Percentiles rank a stretch among this genome's conserved stretches.
Conservation (phyloP, 2,888 invertebrate genomes). For the Aplocera efformata region DNA sequence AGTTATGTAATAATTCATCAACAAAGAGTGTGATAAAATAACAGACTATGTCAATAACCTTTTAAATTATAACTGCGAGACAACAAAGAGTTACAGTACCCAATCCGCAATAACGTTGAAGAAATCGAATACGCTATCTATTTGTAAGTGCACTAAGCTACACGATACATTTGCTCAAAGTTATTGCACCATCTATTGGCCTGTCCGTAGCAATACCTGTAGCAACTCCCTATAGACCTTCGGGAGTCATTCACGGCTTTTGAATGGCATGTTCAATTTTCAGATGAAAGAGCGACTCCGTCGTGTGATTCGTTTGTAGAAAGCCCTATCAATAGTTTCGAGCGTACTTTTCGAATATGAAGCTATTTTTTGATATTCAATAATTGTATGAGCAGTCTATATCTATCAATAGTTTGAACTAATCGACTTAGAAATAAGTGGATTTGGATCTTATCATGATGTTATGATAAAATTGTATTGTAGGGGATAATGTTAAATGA, state of each 20-base stretch:
- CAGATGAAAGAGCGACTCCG: constrained; percentile 37
- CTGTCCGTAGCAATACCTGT: constrained; percentile 22
- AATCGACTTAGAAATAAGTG: too few species aligned
- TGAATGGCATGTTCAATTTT: constrained; percentile 46
- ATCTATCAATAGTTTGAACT: too few species aligned
- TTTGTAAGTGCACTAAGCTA: constrained; percentile 7
- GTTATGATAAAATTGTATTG: too few species aligned
- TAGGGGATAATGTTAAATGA: too few species aligned
- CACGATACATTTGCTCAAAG: constrained; percentile 16
- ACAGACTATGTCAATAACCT: too few species aligned
- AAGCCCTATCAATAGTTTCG: constrained; percentile 31
- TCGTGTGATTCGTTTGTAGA: constrained; percentile 34
- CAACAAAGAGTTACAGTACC: neutral
- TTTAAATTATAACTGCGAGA: too few species aligned
- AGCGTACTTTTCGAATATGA: constrained; percentile 29
- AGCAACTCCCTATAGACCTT: constrained; percentile 21
- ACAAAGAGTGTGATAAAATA: too few species aligned
- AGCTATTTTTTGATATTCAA: too few species aligned
- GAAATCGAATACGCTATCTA: constrained; percentile 4
- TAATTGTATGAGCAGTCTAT: too few species aligned
- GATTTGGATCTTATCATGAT: too few species aligned
- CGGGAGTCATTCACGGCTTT: constrained; percentile 32
- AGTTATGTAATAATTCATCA: too few species aligned
- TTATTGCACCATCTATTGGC: constrained; percentile 18
- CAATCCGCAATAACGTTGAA: neutral